Conservation (phyloP, 2,797 vertebrate species). For the Mallotus villosus region DNA sequence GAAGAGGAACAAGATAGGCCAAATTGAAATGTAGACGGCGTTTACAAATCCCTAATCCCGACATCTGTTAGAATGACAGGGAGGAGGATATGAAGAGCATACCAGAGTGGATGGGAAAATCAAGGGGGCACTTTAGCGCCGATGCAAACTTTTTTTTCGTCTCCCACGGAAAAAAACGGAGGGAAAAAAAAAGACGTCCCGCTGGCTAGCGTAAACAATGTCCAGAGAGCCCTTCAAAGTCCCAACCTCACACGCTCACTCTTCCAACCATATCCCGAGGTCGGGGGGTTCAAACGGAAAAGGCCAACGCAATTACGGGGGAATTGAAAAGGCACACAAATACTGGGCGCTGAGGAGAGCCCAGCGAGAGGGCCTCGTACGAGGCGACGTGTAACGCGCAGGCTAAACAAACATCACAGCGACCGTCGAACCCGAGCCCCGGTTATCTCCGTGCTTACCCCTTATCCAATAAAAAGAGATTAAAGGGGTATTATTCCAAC, state of each 20-base stretch:
- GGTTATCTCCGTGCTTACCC: slow-evolving; percentile 43
- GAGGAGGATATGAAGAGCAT: slow-evolving; percentile 56
- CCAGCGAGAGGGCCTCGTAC: slow-evolving; percentile 63
- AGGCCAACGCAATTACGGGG: slow-evolving; percentile 83
- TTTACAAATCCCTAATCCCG: slow-evolving; percentile 95
- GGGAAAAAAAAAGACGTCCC: slow-evolving; percentile 71
- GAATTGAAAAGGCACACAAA: slow-evolving; percentile 88
- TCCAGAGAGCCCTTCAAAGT: slow-evolving; percentile 68
- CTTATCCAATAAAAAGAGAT: slow-evolving; percentile 69
- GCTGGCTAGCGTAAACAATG: slow-evolving; percentile 90
- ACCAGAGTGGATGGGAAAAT: slow-evolving; percentile 87
- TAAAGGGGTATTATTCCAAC: slow-evolving; percentile 68
- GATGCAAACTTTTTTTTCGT: slow-evolving; percentile 86
- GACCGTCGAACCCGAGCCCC: slow-evolving; percentile 49
- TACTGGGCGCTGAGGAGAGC: slow-evolving; percentile 81
- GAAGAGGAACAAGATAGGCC: slow-evolving; percentile 90
- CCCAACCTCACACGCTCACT: slow-evolving; percentile 47
- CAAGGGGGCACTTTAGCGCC: slow-evolving; percentile 83
- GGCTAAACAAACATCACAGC: slow-evolving; percentile 77
- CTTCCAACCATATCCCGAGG: slow-evolving; percentile 68
- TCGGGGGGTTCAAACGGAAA: slow-evolving; percentile 88
- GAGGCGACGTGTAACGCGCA: slow-evolving; percentile 68
- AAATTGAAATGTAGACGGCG: slow-evolving; percentile 91
- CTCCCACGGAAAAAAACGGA: slow-evolving; percentile 70
- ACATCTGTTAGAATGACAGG: slow-evolving; percentile 95